Evolutionary conservation across 1,140 invertebrate genomes (phyloP).

Genomic region (Ooceraea biroi): DNA sequence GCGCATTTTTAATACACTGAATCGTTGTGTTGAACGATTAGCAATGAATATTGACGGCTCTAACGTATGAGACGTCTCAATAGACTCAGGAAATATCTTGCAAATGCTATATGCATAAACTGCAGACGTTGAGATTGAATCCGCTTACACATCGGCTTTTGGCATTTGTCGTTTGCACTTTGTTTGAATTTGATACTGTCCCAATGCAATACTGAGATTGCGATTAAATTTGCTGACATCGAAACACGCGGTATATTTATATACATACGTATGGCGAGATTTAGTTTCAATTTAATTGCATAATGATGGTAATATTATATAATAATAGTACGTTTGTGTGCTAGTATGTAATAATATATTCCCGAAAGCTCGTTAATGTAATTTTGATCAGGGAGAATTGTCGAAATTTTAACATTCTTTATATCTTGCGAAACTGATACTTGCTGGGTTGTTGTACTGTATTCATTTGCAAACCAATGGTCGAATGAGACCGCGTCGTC

Average conservation of each 20-base stretch:
- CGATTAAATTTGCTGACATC: not conserved
- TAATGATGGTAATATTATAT: not conserved
- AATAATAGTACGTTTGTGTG: too few relatives aligned
- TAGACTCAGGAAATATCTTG: not conserved
- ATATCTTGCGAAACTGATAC: not conserved
- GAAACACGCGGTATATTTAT: not conserved
- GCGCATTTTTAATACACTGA: constrained; percentile 19
- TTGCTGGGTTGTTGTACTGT: not conserved
- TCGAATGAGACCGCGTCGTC: not conserved
- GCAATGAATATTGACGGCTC: not conserved
- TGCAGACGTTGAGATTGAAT: not conserved
- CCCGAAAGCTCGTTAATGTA: not conserved
- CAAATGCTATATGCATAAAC: too few relatives aligned
- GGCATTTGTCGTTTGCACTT: not conserved
- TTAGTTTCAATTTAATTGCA: not conserved
- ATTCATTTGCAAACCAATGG: constrained; percentile 17
- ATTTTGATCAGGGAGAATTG: too few relatives aligned
- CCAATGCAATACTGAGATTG: not conserved
- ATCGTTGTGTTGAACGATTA: not conserved
- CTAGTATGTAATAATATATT: not conserved
- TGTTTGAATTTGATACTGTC: constrained; percentile 7
- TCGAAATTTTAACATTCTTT: too few relatives aligned
- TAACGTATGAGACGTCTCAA: not conserved
- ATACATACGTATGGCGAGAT: not conserved
- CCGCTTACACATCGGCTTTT: not conserved